These are phyloP conservation scores for Sphaerophoria taeniata DNA, from an alignment of 2,888 invertebrate genomes.

Conservation along the genomic window DNA sequence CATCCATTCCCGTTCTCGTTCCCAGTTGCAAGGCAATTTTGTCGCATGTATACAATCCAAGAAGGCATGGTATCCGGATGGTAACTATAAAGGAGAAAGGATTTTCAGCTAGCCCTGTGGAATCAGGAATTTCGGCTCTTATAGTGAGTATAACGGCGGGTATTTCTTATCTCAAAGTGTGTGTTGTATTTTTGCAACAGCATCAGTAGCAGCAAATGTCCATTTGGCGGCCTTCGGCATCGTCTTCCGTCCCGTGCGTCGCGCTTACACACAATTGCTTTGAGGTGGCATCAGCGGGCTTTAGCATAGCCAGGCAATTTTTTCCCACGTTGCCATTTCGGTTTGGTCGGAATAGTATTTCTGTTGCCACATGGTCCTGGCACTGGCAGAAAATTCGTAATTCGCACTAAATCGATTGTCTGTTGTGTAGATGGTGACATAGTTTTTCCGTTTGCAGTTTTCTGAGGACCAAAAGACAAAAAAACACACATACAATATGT, in stretches of 20 bases:
- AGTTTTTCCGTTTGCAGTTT: slow-evolving; percentile 36
- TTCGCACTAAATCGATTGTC: slow-evolving; percentile 56
- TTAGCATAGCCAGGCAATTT: slow-evolving; percentile 48
- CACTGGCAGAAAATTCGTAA: no score
- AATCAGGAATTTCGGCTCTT: not conserved
- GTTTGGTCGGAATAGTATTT: not conserved
- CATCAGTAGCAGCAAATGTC: not conserved
- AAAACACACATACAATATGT: slow-evolving; percentile 21
- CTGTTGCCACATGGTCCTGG: slow-evolving; percentile 50
- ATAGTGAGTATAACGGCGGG: slow-evolving; percentile 6
- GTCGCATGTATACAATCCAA: slow-evolving; percentile 31
- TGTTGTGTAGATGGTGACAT: slow-evolving; percentile 46
- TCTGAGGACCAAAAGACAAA: not conserved
- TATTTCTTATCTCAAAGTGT: slow-evolving; percentile 40
- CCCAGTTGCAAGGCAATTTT: slow-evolving; percentile 41
- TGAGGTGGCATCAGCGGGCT: slow-evolving; percentile 38
- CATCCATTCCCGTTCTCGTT: not conserved
- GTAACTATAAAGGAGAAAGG: not conserved
- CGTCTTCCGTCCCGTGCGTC: no score
- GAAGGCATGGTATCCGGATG: not conserved
- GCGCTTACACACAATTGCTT: slow-evolving; percentile 56
- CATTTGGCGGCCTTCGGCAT: not conserved
- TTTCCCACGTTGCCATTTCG: no score
- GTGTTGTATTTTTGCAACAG: slow-evolving; percentile 35
- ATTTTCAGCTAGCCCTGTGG: not conserved